Percentiles rank a stretch among this genome's conserved stretches.
phyloP scores from a whole-genome alignment of 1,140 invertebrate species.

The Andrena cerasifolii region DNA sequence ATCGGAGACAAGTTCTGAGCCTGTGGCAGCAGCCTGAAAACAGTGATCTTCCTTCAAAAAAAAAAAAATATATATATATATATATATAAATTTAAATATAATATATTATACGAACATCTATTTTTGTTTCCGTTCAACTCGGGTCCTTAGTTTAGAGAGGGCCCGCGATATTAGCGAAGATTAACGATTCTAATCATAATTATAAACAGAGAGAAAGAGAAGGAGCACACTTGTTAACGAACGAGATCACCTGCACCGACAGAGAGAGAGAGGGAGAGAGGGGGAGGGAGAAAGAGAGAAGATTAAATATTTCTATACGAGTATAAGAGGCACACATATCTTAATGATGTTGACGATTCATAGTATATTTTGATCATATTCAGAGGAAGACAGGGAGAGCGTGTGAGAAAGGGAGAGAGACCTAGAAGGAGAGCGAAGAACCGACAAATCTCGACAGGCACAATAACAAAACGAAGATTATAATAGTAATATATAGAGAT shows the following conservation, averaged over 20 bases:
- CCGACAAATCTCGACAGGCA: constrained; percentile 47
- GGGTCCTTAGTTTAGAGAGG: not conserved
- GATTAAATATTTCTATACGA: constrained; percentile 59
- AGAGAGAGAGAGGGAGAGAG: constrained; percentile 22
- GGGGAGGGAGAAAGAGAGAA: constrained; percentile 11
- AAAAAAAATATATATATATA: constrained; percentile 42
- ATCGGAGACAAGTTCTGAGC: constrained; percentile 55
- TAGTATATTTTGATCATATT: constrained; percentile 73
- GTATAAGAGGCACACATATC: constrained; percentile 63
- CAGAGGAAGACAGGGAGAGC: constrained; percentile 16
- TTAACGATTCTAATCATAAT: not conserved
- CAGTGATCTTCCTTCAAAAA: constrained; percentile 58
- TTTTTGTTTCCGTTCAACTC: constrained; percentile 49
- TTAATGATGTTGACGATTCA: constrained; percentile 71
- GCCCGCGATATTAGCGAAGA: not conserved
- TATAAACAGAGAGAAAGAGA: not conserved
- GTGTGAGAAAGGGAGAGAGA: not conserved
- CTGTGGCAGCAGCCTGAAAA: constrained; percentile 61
- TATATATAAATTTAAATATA: not conserved
- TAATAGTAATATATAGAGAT: constrained; percentile 18
- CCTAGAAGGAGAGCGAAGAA: constrained; percentile 16
- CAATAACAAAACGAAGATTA: constrained; percentile 52
- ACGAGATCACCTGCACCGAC: constrained; percentile 55
- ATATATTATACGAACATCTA: constrained; percentile 42
- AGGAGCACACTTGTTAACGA: constrained; percentile 64